phyloP scores from a whole-genome alignment of 1,140 invertebrate genomes.

The Aricia agestis region DNA sequence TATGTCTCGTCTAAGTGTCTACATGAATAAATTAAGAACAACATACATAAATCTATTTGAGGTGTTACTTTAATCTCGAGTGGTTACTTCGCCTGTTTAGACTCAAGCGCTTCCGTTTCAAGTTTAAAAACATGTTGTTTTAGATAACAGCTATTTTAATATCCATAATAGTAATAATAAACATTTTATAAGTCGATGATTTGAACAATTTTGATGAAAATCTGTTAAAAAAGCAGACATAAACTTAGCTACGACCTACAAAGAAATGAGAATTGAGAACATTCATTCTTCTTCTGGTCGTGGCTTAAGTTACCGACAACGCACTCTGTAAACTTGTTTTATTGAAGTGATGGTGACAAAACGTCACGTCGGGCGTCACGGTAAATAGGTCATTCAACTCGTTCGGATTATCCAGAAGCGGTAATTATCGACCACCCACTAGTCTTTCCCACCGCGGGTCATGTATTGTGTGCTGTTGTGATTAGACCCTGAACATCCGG shows the following conservation, averaged over 20 bases:
- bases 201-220: too few species aligned
- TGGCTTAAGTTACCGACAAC: too few species aligned
- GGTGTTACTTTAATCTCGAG: constrained; percentile 63
- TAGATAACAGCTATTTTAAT: constrained; percentile 23
- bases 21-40: constrained; percentile 41
- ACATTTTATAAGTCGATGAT: background rate
- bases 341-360: background rate
- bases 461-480: constrained; percentile 65
- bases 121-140: constrained; percentile 29
- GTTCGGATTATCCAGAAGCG: constrained; percentile 18
- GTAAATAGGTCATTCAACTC: constrained; percentile 8
- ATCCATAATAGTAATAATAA: background rate
- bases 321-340: background rate
- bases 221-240: too few species aligned
- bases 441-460: constrained; percentile 40
- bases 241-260: too few species aligned
- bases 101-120: constrained; percentile 52
- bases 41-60: constrained; percentile 57
- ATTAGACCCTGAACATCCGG: constrained; percentile 62
- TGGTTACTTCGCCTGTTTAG: constrained; percentile 36
- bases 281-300: too few species aligned
- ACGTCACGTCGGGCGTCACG: background rate
- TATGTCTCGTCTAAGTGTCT: constrained; percentile 44
- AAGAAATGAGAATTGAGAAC: too few species aligned
- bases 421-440: constrained; percentile 37